Base-by-base conservation (phyloP, 2,797 vertebrate species). In the Huso huso region DNA sequence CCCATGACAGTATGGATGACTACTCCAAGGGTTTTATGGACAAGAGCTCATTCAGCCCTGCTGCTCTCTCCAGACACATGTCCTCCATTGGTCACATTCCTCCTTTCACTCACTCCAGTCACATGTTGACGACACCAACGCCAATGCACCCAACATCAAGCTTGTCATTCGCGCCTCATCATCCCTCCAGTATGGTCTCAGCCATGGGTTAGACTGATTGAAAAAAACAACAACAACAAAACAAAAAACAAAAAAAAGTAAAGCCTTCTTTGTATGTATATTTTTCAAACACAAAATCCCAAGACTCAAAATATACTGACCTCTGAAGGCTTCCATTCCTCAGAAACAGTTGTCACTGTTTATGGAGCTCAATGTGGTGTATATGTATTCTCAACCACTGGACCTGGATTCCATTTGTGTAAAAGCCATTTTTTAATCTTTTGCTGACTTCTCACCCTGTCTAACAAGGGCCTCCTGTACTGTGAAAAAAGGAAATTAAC, bases 171-270 rank as follows among this genome's bases (percentile, higher is more conserved):
- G 93, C 91, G 83, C 91, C 96, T 65, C 96, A 97, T 76, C 97
- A 98, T 73, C 94, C 94, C 15, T 95, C 94, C 86, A 98, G 95
- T 80, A 99, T 99, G 97, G 96, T 99, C 81, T 95, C 94, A 62
- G 97, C 97, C 78, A 99, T 99, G 97, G 96, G 97, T 74, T 99
- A 96, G 85, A 86, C 73, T 75, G 74, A 79, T 79, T 71, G 77
- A 48, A 10, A 48, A 57, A 67, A 67, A 61, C n/a, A 37, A 37
- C 3, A 37, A 37, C 3, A 37, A 37, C 23, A 37, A 37, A 37
- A 37, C 3, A 37, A 37, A 37, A 4, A 37, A 37, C 37, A 37
- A 4, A 37, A 37, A 37, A 37, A 37, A 37, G 37, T 37, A 77
- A 73, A 72, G 76, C 50, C 62, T 66, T 62, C 37, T 69, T 64